Conservation (phyloP, 2,797 vertebrate genomes). For the Dallia pectoralis region DNA sequence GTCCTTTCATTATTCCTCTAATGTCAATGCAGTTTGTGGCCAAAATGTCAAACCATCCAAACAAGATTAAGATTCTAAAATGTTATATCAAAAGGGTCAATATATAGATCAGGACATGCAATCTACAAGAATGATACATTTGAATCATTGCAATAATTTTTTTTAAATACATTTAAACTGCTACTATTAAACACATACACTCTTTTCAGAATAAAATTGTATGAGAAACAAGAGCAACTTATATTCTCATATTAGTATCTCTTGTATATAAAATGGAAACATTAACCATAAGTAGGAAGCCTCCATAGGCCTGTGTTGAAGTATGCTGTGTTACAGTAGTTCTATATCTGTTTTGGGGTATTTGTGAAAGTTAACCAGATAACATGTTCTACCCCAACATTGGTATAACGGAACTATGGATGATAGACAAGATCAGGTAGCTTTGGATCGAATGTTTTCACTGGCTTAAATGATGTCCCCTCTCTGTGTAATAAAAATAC, state of each 20-base stretch:
- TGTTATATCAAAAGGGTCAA: not conserved
- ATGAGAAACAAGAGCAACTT: not conserved
- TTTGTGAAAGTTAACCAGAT: constrained; percentile 39
- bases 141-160: not conserved
- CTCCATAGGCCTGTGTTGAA: constrained; percentile 44
- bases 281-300: constrained; percentile 56
- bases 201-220: not conserved
- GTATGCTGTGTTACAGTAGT: constrained; percentile 6
- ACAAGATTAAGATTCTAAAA: not conserved
- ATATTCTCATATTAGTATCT: too few relatives aligned
- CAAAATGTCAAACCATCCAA: not conserved
- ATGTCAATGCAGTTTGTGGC: not conserved
- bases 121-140: constrained; percentile 4
- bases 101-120: not conserved
- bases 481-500: constrained; percentile 59
- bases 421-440: constrained; percentile 57
- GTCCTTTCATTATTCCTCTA: not conserved
- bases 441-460: constrained; percentile 41
- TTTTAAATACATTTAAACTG: not conserved
- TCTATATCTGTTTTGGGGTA: constrained; percentile 20
- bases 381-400: constrained; percentile 26
- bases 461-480: constrained; percentile 34
- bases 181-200: not conserved
- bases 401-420: constrained; percentile 51
- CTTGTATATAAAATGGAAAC: constrained; percentile 20